A percentile compares a stretch with the other conserved stretches of the same genome.
These are phyloP conservation scores for Vultur gryphus DNA, from an alignment of 2,797 vertebrate genomes.

Conservation along the genomic window DNA sequence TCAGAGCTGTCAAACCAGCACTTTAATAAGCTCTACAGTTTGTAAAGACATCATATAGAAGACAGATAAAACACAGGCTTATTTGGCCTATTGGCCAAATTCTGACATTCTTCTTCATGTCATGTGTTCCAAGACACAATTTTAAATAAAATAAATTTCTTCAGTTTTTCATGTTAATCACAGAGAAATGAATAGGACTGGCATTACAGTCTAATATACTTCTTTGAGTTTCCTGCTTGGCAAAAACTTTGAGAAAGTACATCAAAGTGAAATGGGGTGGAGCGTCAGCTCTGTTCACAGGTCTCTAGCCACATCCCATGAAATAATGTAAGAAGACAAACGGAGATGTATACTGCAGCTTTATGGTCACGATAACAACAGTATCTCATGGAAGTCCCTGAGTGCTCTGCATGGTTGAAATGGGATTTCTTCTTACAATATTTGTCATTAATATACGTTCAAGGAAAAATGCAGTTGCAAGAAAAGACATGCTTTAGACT, in stretches of 20 bases:
- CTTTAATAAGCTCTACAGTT: background rate
- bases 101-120: background rate
- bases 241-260: background rate
- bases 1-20: background rate
- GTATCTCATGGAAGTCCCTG: constrained; percentile 2
- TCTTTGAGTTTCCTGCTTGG: background rate
- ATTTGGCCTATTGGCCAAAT: background rate
- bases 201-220: background rate
- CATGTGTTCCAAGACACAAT: background rate
- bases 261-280: constrained; percentile 1
- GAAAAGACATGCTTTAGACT: constrained; percentile 40
- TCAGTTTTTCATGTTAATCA: background rate
- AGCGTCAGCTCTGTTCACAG: background rate
- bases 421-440: constrained; percentile 13
- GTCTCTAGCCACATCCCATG: background rate
- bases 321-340: constrained; percentile 7
- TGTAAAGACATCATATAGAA: background rate
- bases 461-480: constrained; percentile 37
- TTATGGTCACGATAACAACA: constrained; percentile 22
- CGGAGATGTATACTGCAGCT: background rate
- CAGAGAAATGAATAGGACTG: background rate
- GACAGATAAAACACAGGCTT: background rate
- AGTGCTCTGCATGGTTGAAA: constrained; percentile 14
- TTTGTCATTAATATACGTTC: background rate
- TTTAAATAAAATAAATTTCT: background rate